Percentiles rank a stretch among this genome's conserved stretches.
phyloP scores from a whole-genome alignment of 2,797 vertebrate genomes.

The Ficedula albicollis region DNA sequence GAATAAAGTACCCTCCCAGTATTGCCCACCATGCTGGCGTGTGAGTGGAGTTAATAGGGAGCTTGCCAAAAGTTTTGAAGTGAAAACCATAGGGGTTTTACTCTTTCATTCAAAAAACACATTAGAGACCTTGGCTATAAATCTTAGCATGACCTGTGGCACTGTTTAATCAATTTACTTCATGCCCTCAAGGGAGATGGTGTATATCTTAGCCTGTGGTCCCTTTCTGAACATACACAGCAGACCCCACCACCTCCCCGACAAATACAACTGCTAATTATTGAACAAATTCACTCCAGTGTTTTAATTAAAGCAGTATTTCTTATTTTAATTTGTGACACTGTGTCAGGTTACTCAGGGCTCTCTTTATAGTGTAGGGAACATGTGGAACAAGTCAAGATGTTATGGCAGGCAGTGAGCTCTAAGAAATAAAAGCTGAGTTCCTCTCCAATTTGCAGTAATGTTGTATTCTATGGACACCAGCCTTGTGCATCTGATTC shows the following conservation, averaged over 20 bases:
- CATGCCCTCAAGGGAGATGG: neutral
- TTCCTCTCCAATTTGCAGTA: neutral
- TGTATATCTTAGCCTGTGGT: neutral
- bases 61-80: conserved; percentile 12
- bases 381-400: neutral
- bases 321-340: conserved; percentile 7
- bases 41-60: conserved; percentile 4
- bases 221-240: neutral
- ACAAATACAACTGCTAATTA: conserved; percentile 20
- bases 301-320: conserved; percentile 38
- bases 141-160: neutral
- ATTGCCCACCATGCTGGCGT: conserved; percentile 33
- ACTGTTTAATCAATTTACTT: conserved; percentile 37
- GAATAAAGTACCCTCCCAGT: conserved; percentile 29
- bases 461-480: neutral
- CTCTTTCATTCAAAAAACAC: conserved; percentile 47
- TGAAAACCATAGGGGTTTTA: conserved; percentile 19
- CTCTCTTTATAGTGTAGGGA: neutral
- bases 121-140: conserved; percentile 44
- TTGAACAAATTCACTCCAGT: neutral
- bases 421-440: neutral
- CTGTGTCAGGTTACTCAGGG: neutral
- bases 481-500: neutral
- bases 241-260: neutral
- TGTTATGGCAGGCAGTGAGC: neutral